Evolutionary conservation across 2,888 invertebrate genomes (phyloP), one percentile per base, ranked within the genome.

Genomic region (Euclidia mi): DNA sequence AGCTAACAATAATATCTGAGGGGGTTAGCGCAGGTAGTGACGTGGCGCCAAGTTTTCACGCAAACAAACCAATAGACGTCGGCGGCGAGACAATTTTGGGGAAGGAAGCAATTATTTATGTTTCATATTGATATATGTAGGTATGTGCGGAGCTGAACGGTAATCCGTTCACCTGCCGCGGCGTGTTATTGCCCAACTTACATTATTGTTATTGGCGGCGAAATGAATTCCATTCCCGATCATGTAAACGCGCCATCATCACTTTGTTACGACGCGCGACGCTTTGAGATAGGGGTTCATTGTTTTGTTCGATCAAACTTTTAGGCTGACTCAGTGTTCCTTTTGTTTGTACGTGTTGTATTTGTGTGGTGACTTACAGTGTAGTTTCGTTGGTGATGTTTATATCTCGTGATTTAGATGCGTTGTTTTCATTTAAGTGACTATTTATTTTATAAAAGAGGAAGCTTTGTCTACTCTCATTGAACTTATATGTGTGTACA

Each of bases 11-110:
- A 71, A 67, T 70, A 72, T 65, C 48, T n/a, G n/a, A 35, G 41
- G 56, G 49, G 37, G 15, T 6, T 6, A 18, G 44, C 17, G 73
- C 86, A 89, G 90, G 88, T 86, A 84, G 78, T 69, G 80, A 61
- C 59, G 63, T 60, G 81, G 87, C 85, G 89, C 88, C 89, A 83
- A 78, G 68, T 81, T 82, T 74, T 76, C 78, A 73, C 74, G 78
- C 85, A 91, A 91, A 91, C 89, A 91, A 82, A 90, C 87, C 89
- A 86, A 91, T 91, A 91, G 91, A 89, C 74, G 87, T 88, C 86
- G 76, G 80, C 80, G 77, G 77, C 65, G 79, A 79, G 83, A 87
- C 88, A 86, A 84, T 84, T 84, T 84, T 78, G 80, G 82, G 85
- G 81, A 85, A 79, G 76, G 79, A 75, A 67, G 66, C 73, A 73